Base-by-base conservation (phyloP, 2,113 vertebrate species). In the Albula glossodonta region DNA sequence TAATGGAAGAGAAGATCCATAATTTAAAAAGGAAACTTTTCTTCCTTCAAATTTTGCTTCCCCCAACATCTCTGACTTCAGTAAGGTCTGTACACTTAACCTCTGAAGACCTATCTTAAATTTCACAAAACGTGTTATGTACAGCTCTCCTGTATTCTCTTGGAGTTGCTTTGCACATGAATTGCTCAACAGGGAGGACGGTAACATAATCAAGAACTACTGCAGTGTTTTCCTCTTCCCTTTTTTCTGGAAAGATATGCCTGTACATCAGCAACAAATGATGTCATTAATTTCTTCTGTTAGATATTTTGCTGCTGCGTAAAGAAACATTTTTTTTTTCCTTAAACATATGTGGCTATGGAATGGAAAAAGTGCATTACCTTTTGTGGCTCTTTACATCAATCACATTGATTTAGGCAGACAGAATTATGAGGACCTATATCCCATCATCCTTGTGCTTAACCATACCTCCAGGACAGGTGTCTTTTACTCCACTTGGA, bases 401-500 rank as follows among this genome's bases (percentile, higher is more conserved):
- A 74, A 74, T 74, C 4, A 9, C n/a, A 74, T 74, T 74, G 22
- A n/a, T 74, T 74, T n/a, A 31, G 49, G 17, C 80, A 81, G 7
- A 11, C 77, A 78, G 4, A 49, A 11, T 80, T 80, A 5, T 80
- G 41, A 17, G 31, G 2, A 49, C 41, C 41, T 41, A 50, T 74
- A 49, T 70, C 19, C 63, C 82, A 83, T 83, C 41, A 83, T 80
- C 15, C 52, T 41, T 80, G 77, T 6, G 11, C 52, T 60, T 25
- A 17, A 60, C 5, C 53, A 19, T 94, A 99, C 98, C 98, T 98
- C 98, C 98, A 99, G 0, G 98, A 99, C 79, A 99, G 94, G 90
- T 97, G 98, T 87, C 97, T 97, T 89, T 97, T 99, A 89, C 92
- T 96, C 98, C 98, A 99, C 90, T 97, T 98, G 93, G 95, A 95